phyloP scores from a whole-genome alignment of 2,113 vertebrate genomes.

The Corythaeola cristata region DNA sequence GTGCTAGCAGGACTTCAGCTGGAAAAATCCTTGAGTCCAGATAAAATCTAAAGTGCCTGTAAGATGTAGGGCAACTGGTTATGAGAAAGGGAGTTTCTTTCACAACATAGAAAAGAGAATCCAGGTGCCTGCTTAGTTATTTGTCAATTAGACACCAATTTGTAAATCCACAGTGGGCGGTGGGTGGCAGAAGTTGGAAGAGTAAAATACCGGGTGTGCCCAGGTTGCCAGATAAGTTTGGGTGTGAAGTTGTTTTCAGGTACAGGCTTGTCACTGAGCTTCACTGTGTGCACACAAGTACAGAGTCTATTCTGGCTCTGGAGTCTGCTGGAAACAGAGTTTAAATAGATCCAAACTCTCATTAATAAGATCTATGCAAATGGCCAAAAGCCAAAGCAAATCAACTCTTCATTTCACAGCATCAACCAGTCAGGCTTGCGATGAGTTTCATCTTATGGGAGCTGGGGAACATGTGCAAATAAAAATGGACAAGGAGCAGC shows the following conservation, averaged over 20 bases:
- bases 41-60: constrained; percentile 35
- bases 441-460: background rate
- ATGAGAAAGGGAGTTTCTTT: constrained; percentile 15
- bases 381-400: background rate
- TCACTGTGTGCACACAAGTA: background rate
- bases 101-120: background rate
- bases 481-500: background rate
- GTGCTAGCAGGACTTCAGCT: constrained; percentile 1
- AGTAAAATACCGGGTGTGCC: background rate
- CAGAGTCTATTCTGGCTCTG: background rate
- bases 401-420: background rate
- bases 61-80: background rate
- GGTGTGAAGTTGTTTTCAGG: constrained; percentile 14
- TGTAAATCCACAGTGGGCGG: background rate
- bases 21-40: background rate
- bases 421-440: background rate
- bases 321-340: background rate
- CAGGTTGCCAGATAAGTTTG: background rate
- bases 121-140: background rate
- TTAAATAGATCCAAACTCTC: background rate
- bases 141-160: constrained; percentile 25
- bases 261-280: background rate
- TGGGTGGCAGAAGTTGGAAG: background rate
- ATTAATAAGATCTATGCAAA: background rate
- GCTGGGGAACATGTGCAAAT: background rate